Base-by-base conservation (phyloP, 2,113 vertebrate species). In the Heterotis niloticus region DNA sequence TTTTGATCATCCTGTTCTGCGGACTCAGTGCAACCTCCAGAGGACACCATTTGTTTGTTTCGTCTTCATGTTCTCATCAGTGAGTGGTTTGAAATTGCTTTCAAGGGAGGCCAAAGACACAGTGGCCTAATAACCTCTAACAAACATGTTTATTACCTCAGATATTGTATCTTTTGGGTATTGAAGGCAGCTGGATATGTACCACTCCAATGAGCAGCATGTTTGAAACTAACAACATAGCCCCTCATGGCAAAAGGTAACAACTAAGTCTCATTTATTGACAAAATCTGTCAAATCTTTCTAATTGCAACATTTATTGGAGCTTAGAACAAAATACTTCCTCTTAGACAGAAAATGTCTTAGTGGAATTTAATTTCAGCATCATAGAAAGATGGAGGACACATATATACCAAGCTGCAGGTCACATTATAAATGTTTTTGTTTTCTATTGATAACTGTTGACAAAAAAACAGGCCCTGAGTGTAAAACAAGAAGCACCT, bases 71-170 rank as follows among this genome's bases (percentile, higher is more conserved):
- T 54, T 70, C 44, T 52, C 70, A 14, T 23, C 70, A 23, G 70
- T 10, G 20, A 18, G 52, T 56, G 52, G 70, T 29, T n/a, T 54
- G 26, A 62, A 78, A 78, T 78, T 78, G 66, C 66, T 78, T 71
- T 70, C 67, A 26, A 71, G 57, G 77, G 77, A 29, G 70, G 54
- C 13, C n/a, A 70, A 13, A 17, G 29, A 71, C 60, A 59, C 57
- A 7, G 26, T 51, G 77, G 77, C 60, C 77, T 70, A 70, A 78
- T 70, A 66, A 60, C 77, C 77, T 78, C 28, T 62, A 34, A 44
- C 60, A 78, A 78, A 78, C 77, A 71, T 71, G 77, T 78, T 78
- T 71, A 78, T 62, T 56, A 69, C 20, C 60, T 65, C 62, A 64
- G 0, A 26, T 11, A 14, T 26, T 60, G 26, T 34, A 5, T 34